Percentiles rank a stretch among this genome's conserved stretches.
phyloP scores from a whole-genome alignment of 2,888 invertebrate genomes.

The Bruchidius siliquastri region DNA sequence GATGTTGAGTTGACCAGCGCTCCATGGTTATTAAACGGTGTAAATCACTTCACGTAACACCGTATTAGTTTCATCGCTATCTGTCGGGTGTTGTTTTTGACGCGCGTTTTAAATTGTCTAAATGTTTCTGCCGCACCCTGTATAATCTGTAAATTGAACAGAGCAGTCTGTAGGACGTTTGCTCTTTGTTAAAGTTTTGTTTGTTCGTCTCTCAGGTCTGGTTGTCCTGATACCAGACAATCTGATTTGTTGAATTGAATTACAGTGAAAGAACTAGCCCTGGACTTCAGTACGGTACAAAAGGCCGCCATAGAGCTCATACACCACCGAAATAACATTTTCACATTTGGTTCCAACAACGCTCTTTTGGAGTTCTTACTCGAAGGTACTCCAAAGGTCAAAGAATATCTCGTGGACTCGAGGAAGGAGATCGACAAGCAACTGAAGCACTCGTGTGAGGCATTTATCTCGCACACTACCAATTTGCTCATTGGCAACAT shows the following conservation, averaged over 20 bases:
- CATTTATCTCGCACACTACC: slow-evolving; percentile 77
- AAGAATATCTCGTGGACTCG: slow-evolving; percentile 88
- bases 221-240: too few species aligned
- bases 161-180: too few species aligned
- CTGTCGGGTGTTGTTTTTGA: too few species aligned
- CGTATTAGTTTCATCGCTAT: too few species aligned
- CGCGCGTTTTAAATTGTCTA: too few species aligned
- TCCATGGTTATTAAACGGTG: too few species aligned
- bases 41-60: too few species aligned
- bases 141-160: too few species aligned
- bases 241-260: background rate
- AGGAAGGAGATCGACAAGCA: slow-evolving; percentile 94
- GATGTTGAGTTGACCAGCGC: too few species aligned
- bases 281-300: slow-evolving; percentile 92
- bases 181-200: too few species aligned
- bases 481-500: slow-evolving; percentile 58
- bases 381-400: slow-evolving; percentile 91
- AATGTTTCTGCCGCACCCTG: too few species aligned
- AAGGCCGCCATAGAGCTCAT: slow-evolving; percentile 74
- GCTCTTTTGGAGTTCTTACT: slow-evolving; percentile 86
- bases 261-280: slow-evolving; percentile 77
- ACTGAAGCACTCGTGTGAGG: slow-evolving; percentile 84
- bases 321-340: slow-evolving; percentile 78
- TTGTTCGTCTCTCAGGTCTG: too few species aligned
- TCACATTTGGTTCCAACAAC: slow-evolving; percentile 77